Evolutionary conservation across 2,888 invertebrate genomes (phyloP).

Genomic region (Poecilus cupreus): DNA sequence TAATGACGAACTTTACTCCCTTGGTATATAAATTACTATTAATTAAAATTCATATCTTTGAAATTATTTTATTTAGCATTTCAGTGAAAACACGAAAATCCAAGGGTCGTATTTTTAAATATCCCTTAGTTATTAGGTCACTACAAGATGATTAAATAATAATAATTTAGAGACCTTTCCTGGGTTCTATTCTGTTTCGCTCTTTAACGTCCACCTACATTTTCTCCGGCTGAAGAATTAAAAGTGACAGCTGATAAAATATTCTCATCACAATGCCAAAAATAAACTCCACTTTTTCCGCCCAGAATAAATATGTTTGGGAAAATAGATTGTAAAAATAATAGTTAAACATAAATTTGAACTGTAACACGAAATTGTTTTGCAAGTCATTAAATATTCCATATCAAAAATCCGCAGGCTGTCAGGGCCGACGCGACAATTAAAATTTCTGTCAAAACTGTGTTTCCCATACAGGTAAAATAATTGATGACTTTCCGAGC

Average conservation of each 20-base stretch:
- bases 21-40: too few relatives aligned
- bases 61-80: too few relatives aligned
- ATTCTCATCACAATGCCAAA: not conserved
- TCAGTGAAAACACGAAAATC: too few relatives aligned
- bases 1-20: too few relatives aligned
- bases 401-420: slow-evolving; percentile 49
- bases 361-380: slow-evolving; percentile 17
- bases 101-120: too few relatives aligned
- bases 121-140: too few relatives aligned
- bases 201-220: slow-evolving; percentile 1
- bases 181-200: not conserved
- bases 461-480: slow-evolving; percentile 41
- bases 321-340: not conserved
- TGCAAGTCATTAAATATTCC: slow-evolving; percentile 44
- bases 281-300: not conserved
- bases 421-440: slow-evolving; percentile 34
- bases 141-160: too few relatives aligned
- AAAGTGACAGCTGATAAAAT: slow-evolving; percentile 37
- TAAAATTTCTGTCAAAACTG: slow-evolving; percentile 48
- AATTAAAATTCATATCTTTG: too few relatives aligned
- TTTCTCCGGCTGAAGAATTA: slow-evolving; percentile 21
- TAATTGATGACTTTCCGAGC: slow-evolving; percentile 44
- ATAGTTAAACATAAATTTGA: not conserved
- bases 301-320: too few relatives aligned
- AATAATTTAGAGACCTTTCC: too few relatives aligned